Percentiles rank a stretch among this genome's conserved stretches.
These are phyloP conservation scores for Apamea epomidion DNA, from an alignment of 2,888 invertebrate genomes.

Conservation along the genomic window DNA sequence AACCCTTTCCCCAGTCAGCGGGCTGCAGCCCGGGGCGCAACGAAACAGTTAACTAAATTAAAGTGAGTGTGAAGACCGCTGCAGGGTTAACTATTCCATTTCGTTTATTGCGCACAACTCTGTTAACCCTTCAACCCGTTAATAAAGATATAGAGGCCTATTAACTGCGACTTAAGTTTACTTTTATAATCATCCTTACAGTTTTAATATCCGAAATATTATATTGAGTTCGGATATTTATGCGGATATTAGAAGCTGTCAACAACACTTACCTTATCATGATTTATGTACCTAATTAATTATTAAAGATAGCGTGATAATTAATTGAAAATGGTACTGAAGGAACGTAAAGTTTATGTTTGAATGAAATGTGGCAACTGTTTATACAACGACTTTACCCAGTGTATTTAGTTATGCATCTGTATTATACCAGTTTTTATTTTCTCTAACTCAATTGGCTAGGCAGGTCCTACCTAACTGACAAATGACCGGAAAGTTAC, in stretches of 20 bases:
- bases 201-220: constrained; percentile 53
- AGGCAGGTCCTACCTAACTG: neutral
- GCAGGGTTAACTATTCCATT: constrained; percentile 90
- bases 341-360: neutral
- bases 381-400: neutral
- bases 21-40: constrained; percentile 85
- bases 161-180: constrained; percentile 80
- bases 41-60: constrained; percentile 90
- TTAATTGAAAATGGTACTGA: neutral
- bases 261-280: constrained; percentile 7
- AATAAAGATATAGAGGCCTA: constrained; percentile 89
- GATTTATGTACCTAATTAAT: neutral
- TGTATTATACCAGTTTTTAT: neutral
- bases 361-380: neutral
- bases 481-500: neutral
- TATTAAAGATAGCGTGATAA: constrained; percentile 8
- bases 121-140: constrained; percentile 86
- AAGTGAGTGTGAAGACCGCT: constrained; percentile 90
- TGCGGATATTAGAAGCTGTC: constrained; percentile 18
- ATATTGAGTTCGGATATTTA: constrained; percentile 19
- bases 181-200: constrained; percentile 77
- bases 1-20: constrained; percentile 84
- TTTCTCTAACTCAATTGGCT: neutral
- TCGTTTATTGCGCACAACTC: constrained; percentile 89
- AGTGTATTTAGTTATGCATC: neutral